Base-by-base conservation (phyloP, 2,113 vertebrate genomes). In the Vidua chalybeata region DNA sequence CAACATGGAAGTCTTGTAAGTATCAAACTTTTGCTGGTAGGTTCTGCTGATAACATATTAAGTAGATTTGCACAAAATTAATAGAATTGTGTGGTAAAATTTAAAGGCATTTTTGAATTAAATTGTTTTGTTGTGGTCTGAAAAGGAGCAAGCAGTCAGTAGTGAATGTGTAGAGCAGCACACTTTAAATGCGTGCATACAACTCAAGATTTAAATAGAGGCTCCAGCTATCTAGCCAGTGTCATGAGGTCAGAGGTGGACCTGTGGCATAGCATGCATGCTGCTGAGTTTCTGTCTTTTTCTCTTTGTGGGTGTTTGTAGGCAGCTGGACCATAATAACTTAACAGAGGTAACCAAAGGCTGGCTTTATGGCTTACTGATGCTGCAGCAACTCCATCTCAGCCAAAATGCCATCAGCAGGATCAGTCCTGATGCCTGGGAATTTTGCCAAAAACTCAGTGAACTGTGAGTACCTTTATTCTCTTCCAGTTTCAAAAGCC, bases 251-350 rank as follows among this genome's bases (percentile, higher is more conserved):
- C 37, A 52, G 28, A 28, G 63, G 35, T 48, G 28, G 58, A 56
- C 75, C 37, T 6, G 3, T 63, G 79, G 66, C 77, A 83, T 77
- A 62, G 84, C n/a, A 11, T 2, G 4, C 24, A 15, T 0, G 2
- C 52, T 9, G 24, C 28, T 73, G 76, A 92, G 59, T 92, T 96
- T 90, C 48, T 89, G 54, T 64, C 39, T 88, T 91, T 76, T 82
- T 85, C 59, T 94, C 12, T 90, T 69, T 72, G 55, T 43, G 52
- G 92, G 76, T 68, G 28, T 96, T 80, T 80, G 64, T 97, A 99
- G 99, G 98, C 99, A 99, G 96, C 97, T 99, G 97, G 99, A 99
- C 97, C 98, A 99, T 97, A 99, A 99, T 98, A 99, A 99, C 97
- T 97, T 99, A 91, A 99, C 99, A 45, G 99, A 99, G 97, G 98